Evolutionary conservation across 2,888 invertebrate genomes (phyloP).

Genomic region (Actias luna): DNA sequence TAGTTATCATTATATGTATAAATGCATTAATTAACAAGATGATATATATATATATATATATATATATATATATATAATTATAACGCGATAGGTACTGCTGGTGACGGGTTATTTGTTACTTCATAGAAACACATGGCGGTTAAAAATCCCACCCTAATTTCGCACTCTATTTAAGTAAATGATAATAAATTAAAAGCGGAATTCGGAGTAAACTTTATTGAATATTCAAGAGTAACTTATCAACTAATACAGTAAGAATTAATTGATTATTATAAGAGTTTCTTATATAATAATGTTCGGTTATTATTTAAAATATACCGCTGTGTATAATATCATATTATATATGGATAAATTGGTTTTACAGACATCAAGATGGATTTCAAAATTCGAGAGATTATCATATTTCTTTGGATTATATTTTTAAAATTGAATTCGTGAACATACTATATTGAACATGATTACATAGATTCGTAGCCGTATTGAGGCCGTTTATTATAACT

Average conservation of each 20-base stretch:
- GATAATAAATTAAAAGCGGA: background rate
- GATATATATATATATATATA: no score
- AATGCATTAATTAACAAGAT: no score
- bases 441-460: background rate
- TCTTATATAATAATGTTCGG: background rate
- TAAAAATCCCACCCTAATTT: no score
- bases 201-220: background rate
- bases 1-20: no score
- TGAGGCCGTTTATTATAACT: background rate
- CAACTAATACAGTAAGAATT: background rate
- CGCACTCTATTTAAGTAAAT: no score
- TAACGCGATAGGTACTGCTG: no score
- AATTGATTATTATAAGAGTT: background rate
- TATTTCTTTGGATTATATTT: background rate
- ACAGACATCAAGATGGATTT: background rate
- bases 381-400: background rate
- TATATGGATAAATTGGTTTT: no score
- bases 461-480: background rate
- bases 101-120: no score
- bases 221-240: background rate
- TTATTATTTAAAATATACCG: background rate
- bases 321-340: background rate
- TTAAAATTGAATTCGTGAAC: background rate
- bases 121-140: no score
- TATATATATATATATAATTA: no score